Conservation (phyloP, 2,113 vertebrate species). For the Rissa tridactyla region DNA sequence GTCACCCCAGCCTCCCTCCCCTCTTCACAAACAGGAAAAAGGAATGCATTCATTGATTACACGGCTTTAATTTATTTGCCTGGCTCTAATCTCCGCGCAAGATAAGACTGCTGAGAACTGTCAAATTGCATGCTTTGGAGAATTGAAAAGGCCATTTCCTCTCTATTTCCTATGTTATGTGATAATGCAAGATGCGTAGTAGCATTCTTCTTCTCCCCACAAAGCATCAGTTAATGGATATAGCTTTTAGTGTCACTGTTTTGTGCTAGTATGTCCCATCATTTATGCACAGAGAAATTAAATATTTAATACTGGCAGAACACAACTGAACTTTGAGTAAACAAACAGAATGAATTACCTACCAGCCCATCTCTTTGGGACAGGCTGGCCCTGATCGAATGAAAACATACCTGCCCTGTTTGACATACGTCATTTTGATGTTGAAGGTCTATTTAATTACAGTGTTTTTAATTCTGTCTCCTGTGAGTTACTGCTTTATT, state of each 20-base stretch:
- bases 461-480: not conserved
- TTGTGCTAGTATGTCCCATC: not conserved
- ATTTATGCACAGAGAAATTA: not conserved
- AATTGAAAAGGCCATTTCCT: slow-evolving; percentile 1
- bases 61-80: slow-evolving; percentile 43
- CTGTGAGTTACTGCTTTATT: not conserved
- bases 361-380: not conserved
- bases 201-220: not conserved
- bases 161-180: not conserved
- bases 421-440: not conserved
- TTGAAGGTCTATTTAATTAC: not conserved
- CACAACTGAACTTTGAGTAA: not conserved
- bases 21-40: not conserved
- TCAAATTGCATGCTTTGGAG: not conserved
- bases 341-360: not conserved
- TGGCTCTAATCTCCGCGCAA: not conserved
- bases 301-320: not conserved
- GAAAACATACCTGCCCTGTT: not conserved
- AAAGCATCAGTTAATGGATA: not conserved
- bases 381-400: not conserved
- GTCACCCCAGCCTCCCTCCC: not conserved
- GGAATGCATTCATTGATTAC: slow-evolving; percentile 34
- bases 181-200: not conserved
- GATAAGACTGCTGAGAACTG: slow-evolving; percentile 33
- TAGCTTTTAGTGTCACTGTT: not conserved